Evolutionary conservation across 2,113 vertebrate genomes (phyloP), one percentile per base, ranked within the genome.

Genomic region (Phrynocephalus versicolor): DNA sequence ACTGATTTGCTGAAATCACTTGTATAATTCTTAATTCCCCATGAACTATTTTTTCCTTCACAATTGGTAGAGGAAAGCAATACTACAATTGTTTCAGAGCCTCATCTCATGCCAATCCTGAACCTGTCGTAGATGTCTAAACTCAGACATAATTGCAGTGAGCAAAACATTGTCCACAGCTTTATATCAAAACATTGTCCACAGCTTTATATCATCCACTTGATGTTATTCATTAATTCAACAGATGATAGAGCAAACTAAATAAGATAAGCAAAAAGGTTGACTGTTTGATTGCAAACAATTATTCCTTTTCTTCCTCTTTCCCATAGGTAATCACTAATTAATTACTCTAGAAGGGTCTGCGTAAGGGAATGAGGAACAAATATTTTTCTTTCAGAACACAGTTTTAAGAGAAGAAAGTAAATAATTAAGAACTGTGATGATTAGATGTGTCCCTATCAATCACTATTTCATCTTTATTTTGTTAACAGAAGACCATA

Each of bases 401-500:
- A 85, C 39, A 87, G 89, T 79, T 83, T 88, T 81, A 64, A 74
- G 88, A 80, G 87, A 87, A 25, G 82, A 72, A 45, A 30, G 82
- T 87, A 87, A 92, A 82, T 74, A 82, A 73, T 0, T 0, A 69
- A 88, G 55, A 90, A 71, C 58, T 45, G 70, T 91, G 90, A 79
- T 89, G 30, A 33, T 41, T 84, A 83, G n/a, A n/a, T 82, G 89
- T 89, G 87, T 45, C 58, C 57, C 84, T 58, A 89, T 69, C 70
- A 78, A 82, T 19, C 81, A 89, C 91, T 85, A 89, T 88, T 89
- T 86, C 89, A 85, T 80, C 55, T 90, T 91, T 88, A 51, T 89
- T 88, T 75, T 79, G 75, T 88, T 89, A 85, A 62, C 81, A 79
- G 73, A 67, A 65, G 3, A 55, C 45, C 27, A n/a, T 18, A 65